Base-by-base conservation (phyloP, 2,888 invertebrate genomes). In the Lepidocyrtoides sp. region DNA sequence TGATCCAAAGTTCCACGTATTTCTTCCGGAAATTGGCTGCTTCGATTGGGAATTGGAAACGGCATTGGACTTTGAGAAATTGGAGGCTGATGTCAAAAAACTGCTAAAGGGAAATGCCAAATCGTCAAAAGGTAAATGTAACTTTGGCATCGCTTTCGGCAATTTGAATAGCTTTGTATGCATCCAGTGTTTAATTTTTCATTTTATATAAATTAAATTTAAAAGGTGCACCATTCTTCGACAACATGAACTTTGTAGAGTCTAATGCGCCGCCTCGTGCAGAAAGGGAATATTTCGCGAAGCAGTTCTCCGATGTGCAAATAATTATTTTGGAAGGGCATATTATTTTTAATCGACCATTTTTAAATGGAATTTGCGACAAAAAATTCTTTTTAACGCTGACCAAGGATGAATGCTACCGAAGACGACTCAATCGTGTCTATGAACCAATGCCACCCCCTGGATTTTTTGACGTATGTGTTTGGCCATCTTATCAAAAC, bases 381-480 rank as follows among this genome's bases (percentile, higher is more conserved):
- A 95, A 97, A 23, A 97, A 97, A 94, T 98, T 97, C 95, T 98
- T 97, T 95, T 95, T 98, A 91, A 96, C 97, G 60, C 95, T 98
- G 94, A 96, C 96, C 81, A 96, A 96, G 95, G 97, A 97, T 41
- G 96, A 96, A 95, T 98, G 98, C 94, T 95, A 95, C 93, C 94
- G 96, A 41, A 96, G 98, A 26, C 96, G 98, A 91, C 95, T 95
- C 44, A 94, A 94, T 26, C 95, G 98, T 48, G 95, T 96, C n/a
- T 99, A 99, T 95, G 96, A 97, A 83, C 99, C 99, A 23, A 97
- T 98, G 0, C 98, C 99, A 95, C 96, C 97, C 0, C 97, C 96
- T 0, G 98, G 98, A 0, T 99, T 99, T 96, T 98, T 98, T 95
- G 98, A 98, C 66, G 95, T 95, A 93, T 97, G 97, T 95, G 98